A percentile compares a stretch with the other conserved stretches of the same genome.
Conservation (phyloP, 2,797 vertebrate genomes). For the Cynopterus sphinx region DNA sequence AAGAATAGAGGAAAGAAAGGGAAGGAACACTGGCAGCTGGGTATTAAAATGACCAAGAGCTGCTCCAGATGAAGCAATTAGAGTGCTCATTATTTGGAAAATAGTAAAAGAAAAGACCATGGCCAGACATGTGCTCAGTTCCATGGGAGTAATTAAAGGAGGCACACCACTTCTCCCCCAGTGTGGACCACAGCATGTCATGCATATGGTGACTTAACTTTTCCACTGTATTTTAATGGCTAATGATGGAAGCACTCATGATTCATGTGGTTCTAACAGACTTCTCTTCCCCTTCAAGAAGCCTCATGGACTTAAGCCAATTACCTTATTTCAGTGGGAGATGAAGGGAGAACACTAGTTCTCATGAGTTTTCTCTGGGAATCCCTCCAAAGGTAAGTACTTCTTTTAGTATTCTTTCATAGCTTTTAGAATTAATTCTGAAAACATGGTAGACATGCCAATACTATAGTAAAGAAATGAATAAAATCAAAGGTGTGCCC, state of each 20-base stretch:
- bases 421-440: neutral
- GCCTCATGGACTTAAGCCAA: neutral
- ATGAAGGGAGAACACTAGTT: neutral
- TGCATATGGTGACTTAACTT: slow-evolving; percentile 30
- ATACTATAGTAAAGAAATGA: neutral
- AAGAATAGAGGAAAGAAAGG: neutral
- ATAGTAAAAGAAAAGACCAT: slow-evolving; percentile 65
- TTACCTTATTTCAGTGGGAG: neutral
- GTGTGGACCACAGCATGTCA: neutral
- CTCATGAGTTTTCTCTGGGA: neutral
- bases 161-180: neutral
- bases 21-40: neutral
- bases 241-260: neutral
- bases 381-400: neutral
- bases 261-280: slow-evolving; percentile 18
- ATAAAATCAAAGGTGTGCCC: neutral
- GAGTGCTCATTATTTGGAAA: slow-evolving; percentile 67
- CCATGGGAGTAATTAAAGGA: slow-evolving; percentile 63
- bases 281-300: neutral
- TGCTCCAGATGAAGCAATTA: slow-evolving; percentile 52
- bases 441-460: neutral
- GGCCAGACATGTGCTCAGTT: slow-evolving; percentile 70
- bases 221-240: slow-evolving; percentile 60
- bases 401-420: neutral
- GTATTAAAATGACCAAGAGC: neutral